Evolutionary conservation across 2,888 invertebrate species (phyloP).

Genomic region (Suillia variegata): DNA sequence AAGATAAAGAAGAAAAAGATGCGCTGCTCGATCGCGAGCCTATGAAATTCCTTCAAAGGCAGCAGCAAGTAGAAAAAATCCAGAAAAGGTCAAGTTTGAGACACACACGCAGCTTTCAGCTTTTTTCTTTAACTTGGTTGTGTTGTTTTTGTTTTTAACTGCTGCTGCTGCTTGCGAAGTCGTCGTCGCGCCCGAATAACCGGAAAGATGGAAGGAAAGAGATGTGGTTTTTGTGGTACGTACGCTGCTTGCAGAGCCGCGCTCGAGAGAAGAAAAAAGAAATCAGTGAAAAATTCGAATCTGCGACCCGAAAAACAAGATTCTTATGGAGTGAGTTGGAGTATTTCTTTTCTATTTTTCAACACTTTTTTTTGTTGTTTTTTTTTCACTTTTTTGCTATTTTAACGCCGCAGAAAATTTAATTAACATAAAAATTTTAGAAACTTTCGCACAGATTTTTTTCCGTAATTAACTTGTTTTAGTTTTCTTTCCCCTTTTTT

Average conservation of each 20-base stretch:
- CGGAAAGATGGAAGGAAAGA: neutral
- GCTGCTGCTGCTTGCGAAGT: no score
- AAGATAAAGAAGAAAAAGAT: neutral
- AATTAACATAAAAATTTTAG: no score
- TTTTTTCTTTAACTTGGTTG: neutral
- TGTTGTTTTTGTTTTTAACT: neutral
- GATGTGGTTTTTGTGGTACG: neutral
- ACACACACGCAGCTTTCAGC: neutral
- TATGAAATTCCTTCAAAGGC: neutral
- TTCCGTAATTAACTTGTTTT: no score
- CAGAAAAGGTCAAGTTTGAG: slow-evolving; percentile 2
- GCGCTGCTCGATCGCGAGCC: neutral
- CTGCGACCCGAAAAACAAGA: neutral
- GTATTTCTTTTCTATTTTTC: neutral
- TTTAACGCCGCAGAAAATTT: no score
- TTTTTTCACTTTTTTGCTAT: no score
- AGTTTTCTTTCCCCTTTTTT: no score
- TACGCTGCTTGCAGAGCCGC: neutral
- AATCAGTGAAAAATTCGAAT: no score
- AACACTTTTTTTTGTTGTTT: no score
- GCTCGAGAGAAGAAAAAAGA: neutral
- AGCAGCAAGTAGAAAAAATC: neutral
- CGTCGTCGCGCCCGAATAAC: neutral
- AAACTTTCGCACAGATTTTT: no score
- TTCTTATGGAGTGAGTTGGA: neutral